Base-by-base conservation (phyloP, 2,113 vertebrate genomes). In the Austrofundulus limnaeus region DNA sequence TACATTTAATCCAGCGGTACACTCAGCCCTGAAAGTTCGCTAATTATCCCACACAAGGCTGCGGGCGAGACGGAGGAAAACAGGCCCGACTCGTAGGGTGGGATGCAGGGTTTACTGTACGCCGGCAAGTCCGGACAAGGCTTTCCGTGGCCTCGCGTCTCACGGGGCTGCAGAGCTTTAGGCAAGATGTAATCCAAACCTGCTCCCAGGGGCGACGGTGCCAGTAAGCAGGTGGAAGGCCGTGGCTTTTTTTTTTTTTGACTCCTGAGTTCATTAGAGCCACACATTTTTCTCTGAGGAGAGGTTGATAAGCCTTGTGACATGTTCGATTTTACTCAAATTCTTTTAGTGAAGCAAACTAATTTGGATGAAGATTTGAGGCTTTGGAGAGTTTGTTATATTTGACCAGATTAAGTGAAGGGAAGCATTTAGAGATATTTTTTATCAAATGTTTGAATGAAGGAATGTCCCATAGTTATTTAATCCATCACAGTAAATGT, bases 121-220 rank as follows among this genome's bases (percentile, higher is more conserved):
- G 17, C 25, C 19, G 82, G 83, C 89, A 87, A 84, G 89, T 85
- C 86, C 50, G 82, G 72, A 85, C 89, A 89, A 31, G 75, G 78
- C 41, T 55, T 39, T 20, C 56, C n/a, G 67, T 17, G 58, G 54
- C 52, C 19, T 23, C 72, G 59, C 49, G 39, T 81, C 81, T 80
- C 85, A 60, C 10, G 77, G 67, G 85, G 38, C 60, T 12, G 15
- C 21, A 49, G 60, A 25, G 4, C 70, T 57, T 62, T 66, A 42
- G 66, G 78, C 67, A 38, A 68, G 63, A 55, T 48, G 66, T 68
- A 69, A 85, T 58, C 61, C 69, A 43, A 69, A 72, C 70, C 67
- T 56, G 75, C 52, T 86, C 87, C 74, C 79, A 21, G 14, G 54
- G 74, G 86, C 6, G 53, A 47, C 47, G 42, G 51, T 50, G 55